Percentiles rank a stretch among this genome's conserved stretches.
Conservation (phyloP, 2,797 vertebrate species). For the Chiloscyllium punctatum region DNA sequence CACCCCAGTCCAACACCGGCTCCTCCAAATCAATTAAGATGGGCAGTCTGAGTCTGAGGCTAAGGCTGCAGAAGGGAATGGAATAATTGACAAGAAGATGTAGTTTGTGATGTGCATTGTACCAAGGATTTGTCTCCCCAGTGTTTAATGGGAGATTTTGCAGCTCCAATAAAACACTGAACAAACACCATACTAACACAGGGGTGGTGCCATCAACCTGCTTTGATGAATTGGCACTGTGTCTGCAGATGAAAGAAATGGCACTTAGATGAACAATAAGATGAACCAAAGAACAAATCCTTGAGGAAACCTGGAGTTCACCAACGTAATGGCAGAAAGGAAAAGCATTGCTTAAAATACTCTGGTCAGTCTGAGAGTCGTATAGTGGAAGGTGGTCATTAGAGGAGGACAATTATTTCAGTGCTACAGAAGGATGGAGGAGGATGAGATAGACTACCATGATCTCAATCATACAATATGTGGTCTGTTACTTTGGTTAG, state of each 20-base stretch:
- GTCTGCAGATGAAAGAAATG: neutral
- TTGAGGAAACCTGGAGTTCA: neutral
- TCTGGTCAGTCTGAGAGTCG: neutral
- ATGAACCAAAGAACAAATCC: neutral
- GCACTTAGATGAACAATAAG: neutral
- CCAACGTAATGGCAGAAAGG: neutral
- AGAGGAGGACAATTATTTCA: neutral
- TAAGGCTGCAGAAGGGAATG: neutral
- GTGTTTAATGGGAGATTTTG: neutral
- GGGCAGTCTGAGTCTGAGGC: neutral
- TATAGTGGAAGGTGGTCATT: neutral
- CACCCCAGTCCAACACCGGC: neutral
- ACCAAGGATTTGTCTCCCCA: neutral
- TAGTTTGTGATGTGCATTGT: neutral
- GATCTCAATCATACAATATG: neutral
- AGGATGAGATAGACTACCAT: neutral
- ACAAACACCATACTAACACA: neutral
- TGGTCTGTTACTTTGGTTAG: neutral
- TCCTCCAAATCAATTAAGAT: neutral
- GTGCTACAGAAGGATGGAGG: neutral
- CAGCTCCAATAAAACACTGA: neutral
- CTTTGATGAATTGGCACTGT: neutral
- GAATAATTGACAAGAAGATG: neutral
- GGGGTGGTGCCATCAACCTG: neutral
- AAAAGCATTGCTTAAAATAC: neutral